These are phyloP conservation scores for Nysson spinosus DNA, from an alignment of 2,888 invertebrate genomes.

Conservation along the genomic window DNA sequence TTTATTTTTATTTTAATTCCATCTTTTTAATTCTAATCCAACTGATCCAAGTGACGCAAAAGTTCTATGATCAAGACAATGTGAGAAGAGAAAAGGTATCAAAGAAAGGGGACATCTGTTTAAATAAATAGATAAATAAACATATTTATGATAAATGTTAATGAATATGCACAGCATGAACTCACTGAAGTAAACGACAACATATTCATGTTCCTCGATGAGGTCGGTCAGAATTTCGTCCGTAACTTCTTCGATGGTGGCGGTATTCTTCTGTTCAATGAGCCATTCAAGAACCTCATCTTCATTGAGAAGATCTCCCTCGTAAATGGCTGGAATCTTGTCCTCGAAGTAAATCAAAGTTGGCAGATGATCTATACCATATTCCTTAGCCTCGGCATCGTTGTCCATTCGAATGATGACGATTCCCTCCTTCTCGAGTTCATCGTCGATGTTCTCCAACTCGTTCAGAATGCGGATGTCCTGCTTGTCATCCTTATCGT, in stretches of 20 bases:
- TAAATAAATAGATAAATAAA: no score
- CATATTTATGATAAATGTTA: no score
- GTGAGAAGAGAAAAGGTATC: neutral
- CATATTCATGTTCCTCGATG: constrained; percentile 94
- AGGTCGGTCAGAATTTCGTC: constrained; percentile 92
- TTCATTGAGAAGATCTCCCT: constrained; percentile 94
- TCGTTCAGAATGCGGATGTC: constrained; percentile 92
- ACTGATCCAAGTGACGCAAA: no score
- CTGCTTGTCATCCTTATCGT: constrained; percentile 93
- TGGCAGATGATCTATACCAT: constrained; percentile 92
- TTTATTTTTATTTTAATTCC: no score
- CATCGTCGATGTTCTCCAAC: constrained; percentile 94
- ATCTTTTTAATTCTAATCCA: no score
- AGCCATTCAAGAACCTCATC: constrained; percentile 95
- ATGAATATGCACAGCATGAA: no score
- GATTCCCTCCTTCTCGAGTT: constrained; percentile 92
- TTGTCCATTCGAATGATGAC: constrained; percentile 94
- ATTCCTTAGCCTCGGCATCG: constrained; percentile 93
- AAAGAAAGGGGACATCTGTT: constrained; percentile 56
- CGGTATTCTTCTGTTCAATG: constrained; percentile 91
- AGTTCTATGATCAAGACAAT: no score
- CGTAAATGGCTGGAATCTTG: constrained; percentile 93
- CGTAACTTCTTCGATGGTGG: constrained; percentile 96
- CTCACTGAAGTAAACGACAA: constrained; percentile 95
- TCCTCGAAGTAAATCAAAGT: constrained; percentile 93